Conservation (phyloP, 2,113 vertebrate species). For the Thamnophis sirtalis region DNA sequence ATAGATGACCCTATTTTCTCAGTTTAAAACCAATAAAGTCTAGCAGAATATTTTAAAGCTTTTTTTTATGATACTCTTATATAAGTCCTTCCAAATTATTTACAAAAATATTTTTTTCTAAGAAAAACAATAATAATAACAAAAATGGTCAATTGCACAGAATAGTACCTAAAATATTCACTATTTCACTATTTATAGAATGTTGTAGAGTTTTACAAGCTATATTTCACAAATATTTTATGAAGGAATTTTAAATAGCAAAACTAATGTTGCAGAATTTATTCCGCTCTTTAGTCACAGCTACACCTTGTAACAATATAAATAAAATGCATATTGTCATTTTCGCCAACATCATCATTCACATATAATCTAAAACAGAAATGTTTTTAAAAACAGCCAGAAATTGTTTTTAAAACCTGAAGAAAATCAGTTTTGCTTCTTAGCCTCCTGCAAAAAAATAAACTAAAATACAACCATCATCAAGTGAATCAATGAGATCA, state of each 20-base stretch:
- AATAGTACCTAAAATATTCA: not conserved
- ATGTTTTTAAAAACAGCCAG: not conserved
- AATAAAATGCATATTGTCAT: not conserved
- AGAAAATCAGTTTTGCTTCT: not conserved
- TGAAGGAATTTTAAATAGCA: not conserved
- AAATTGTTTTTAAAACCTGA: not conserved
- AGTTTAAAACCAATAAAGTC: conserved; percentile 6
- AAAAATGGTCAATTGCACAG: not conserved
- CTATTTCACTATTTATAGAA: not conserved
- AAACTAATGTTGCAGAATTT: not conserved
- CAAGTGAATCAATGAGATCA: not conserved
- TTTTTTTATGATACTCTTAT: not conserved
- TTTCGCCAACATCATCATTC: not conserved
- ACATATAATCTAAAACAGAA: not conserved
- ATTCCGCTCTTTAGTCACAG: not conserved
- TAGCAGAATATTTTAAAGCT: conserved; percentile 13
- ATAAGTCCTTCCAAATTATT: not conserved
- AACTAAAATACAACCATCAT: not conserved
- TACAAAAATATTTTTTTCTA: not conserved
- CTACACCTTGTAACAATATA: not conserved
- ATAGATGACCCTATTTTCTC: conserved; percentile 10
- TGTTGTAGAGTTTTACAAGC: conserved; percentile 29
- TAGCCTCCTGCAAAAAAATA: not conserved
- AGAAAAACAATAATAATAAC: not conserved
- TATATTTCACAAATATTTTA: conserved; percentile 9